A percentile compares a stretch with the other conserved stretches of the same genome.
phyloP scores from a whole-genome alignment of 2,113 vertebrate genomes.

The Probosciger aterrimus region DNA sequence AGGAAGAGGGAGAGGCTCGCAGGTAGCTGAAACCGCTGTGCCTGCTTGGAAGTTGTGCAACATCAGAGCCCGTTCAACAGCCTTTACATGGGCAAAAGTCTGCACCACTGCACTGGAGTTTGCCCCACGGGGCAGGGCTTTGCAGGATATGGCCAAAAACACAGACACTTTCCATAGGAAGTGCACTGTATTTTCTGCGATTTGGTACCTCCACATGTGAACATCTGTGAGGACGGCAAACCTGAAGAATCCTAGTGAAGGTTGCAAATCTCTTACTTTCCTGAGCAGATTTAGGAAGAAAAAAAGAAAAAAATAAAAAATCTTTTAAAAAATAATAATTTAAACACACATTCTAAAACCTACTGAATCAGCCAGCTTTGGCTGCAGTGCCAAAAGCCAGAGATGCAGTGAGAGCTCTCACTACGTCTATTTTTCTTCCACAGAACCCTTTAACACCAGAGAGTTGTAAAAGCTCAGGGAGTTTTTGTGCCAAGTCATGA shows the following conservation, averaged over 20 bases:
- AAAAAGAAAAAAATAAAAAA: neutral
- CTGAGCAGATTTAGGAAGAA: neutral
- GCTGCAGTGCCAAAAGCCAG: neutral
- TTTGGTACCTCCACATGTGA: accelerated
- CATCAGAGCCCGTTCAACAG: neutral
- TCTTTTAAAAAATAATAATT: neutral
- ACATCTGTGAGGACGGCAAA: neutral
- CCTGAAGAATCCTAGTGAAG: neutral
- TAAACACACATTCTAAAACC: neutral
- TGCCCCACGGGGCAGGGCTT: neutral
- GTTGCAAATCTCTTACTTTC: neutral
- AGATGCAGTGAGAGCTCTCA: neutral
- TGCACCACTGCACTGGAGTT: neutral
- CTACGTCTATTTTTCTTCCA: constrained; percentile 15
- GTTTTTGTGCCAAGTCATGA: constrained; percentile 43
- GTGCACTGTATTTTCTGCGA: neutral
- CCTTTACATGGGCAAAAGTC: neutral
- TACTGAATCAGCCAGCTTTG: neutral
- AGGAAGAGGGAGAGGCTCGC: constrained; percentile 25
- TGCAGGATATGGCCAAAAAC: accelerated
- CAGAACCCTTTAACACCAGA: neutral
- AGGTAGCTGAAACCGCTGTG: neutral
- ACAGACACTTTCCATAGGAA: neutral
- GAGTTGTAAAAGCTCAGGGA: constrained; percentile 32
- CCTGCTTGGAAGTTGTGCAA: neutral